Evolutionary conservation across 2,113 vertebrate genomes (phyloP).

Genomic region (Hirundichthys speculiger): DNA sequence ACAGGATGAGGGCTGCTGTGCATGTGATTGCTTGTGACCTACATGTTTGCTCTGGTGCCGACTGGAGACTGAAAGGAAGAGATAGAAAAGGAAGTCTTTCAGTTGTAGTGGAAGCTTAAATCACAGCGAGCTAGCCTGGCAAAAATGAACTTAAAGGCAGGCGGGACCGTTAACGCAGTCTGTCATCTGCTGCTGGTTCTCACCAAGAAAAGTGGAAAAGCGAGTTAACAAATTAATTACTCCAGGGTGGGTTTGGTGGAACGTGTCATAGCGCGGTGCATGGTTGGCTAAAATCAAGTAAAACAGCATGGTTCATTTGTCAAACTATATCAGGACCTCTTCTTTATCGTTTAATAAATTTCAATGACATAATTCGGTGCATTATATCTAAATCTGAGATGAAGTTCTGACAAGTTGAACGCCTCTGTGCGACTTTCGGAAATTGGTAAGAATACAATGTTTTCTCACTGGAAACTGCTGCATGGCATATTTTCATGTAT

Average conservation of each 20-base stretch:
- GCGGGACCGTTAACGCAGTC: conserved; percentile 38
- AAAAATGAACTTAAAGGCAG: conserved; percentile 37
- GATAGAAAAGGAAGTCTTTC: conserved; percentile 9
- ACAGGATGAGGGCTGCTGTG: conserved; percentile 23
- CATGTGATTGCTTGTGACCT: not conserved
- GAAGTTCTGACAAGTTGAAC: conserved; percentile 14
- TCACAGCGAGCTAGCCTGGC: conserved; percentile 1
- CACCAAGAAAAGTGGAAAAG: no score
- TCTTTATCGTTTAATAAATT: conserved; percentile 17
- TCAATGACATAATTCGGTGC: conserved; percentile 7
- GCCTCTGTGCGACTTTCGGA: not conserved
- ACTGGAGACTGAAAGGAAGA: not conserved
- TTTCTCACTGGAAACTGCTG: conserved; percentile 24
- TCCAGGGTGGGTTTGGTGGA: conserved; percentile 11
- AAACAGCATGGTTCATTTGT: conserved; percentile 17
- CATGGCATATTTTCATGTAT: conserved; percentile 41
- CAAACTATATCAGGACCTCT: conserved; percentile 26
- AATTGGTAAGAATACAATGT: not conserved
- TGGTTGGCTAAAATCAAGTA: no score
- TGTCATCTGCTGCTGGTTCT: conserved; percentile 34
- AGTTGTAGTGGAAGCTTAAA: conserved; percentile 24
- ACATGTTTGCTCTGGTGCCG: not conserved
- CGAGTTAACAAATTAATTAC: no score
- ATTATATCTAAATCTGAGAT: conserved; percentile 16
- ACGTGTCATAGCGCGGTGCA: conserved; percentile 45